Evolutionary conservation across 1,140 invertebrate species (phyloP).

Genomic region (Sarcophaga bullata): DNA sequence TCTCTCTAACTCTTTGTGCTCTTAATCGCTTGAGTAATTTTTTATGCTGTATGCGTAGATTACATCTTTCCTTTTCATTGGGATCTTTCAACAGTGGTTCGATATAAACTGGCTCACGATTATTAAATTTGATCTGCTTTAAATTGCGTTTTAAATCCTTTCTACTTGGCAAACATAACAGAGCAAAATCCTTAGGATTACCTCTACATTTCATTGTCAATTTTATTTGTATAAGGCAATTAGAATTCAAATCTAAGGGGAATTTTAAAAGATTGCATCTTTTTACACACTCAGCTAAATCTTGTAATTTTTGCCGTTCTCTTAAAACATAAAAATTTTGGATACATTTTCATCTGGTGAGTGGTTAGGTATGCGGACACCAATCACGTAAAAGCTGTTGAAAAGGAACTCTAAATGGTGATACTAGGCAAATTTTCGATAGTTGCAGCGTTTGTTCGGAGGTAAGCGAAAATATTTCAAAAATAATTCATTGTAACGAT

Average conservation of each 20-base stretch:
- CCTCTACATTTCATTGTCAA: constrained; percentile 67
- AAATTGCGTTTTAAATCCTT: constrained; percentile 68
- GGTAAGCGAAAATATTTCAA: constrained; percentile 78
- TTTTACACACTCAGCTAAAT: constrained; percentile 51
- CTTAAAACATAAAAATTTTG: constrained; percentile 70
- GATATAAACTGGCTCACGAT: constrained; percentile 64
- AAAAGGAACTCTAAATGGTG: constrained; percentile 84
- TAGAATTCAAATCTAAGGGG: constrained; percentile 32
- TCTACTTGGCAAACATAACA: constrained; percentile 73
- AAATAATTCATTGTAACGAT: constrained; percentile 62
- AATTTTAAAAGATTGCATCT: constrained; percentile 35
- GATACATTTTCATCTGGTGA: not conserved
- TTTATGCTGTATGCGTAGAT: constrained; percentile 70
- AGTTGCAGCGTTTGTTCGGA: constrained; percentile 87
- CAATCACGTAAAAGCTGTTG: constrained; percentile 76
- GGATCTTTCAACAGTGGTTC: constrained; percentile 72
- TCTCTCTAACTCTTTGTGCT: constrained; percentile 69
- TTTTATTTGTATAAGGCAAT: constrained; percentile 68
- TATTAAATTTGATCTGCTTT: constrained; percentile 61
- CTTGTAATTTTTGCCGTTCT: constrained; percentile 67
- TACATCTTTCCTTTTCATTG: constrained; percentile 70
- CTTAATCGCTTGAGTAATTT: constrained; percentile 71
- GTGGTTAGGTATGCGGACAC: constrained; percentile 54
- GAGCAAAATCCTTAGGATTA: constrained; percentile 68
- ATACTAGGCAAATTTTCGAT: constrained; percentile 77